These are phyloP conservation scores for Ferrisia virgata DNA, from an alignment of 2,888 invertebrate species.

Conservation along the genomic window DNA sequence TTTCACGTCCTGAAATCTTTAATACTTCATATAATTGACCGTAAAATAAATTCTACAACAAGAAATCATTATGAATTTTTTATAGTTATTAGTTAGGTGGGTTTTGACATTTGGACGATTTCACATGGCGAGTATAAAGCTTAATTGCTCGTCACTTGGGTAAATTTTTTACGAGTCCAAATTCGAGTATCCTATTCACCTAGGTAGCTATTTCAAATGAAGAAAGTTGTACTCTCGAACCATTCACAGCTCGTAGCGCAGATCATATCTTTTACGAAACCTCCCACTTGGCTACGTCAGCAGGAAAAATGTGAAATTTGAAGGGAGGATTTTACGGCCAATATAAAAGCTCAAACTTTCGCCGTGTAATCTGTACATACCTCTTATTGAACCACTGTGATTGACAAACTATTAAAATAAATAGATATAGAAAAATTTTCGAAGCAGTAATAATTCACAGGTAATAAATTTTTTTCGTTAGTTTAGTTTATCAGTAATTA, in stretches of 20 bases:
- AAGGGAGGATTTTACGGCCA: not conserved
- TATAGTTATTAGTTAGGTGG: no score
- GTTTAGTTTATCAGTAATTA: not conserved
- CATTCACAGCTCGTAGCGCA: not conserved
- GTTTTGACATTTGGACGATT: not conserved
- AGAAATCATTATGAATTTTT: not conserved
- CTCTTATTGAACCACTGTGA: slow-evolving; percentile 23
- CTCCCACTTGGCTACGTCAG: not conserved
- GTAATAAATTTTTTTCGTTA: not conserved
- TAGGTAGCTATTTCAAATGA: not conserved
- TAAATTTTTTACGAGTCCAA: not conserved
- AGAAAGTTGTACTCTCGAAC: not conserved
- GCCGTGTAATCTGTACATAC: not conserved
- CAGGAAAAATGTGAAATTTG: not conserved
- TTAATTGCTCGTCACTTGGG: not conserved
- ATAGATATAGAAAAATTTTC: not conserved
- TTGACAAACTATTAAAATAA: slow-evolving; percentile 14
- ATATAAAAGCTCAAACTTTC: slow-evolving; percentile 25
- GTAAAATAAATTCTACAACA: not conserved
- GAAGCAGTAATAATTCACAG: not conserved
- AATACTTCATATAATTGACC: not conserved
- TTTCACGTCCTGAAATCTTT: not conserved
- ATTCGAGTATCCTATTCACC: not conserved
- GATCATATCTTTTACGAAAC: slow-evolving; percentile 2
- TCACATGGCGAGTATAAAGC: not conserved